These are phyloP conservation scores for Hemibagrus wyckioides DNA, from an alignment of 2,113 vertebrate species.

Conservation along the genomic window DNA sequence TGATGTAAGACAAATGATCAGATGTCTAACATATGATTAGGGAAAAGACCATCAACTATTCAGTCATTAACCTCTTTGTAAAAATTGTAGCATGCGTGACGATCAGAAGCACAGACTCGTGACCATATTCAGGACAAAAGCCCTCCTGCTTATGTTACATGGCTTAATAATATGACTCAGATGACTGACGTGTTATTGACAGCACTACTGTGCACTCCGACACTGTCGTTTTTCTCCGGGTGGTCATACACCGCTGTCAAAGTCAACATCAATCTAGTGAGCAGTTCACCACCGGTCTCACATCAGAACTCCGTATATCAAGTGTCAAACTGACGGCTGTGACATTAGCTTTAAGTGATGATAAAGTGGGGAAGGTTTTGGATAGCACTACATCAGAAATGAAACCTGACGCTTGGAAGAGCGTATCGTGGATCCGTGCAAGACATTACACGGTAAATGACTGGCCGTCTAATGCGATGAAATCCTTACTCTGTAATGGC, in stretches of 20 bases:
- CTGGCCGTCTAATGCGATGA: neutral
- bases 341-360: neutral
- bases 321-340: neutral
- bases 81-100: neutral
- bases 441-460: neutral
- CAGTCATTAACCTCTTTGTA: neutral
- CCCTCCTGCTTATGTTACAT: neutral
- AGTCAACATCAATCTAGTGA: conserved; percentile 13
- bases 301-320: neutral
- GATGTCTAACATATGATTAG: neutral
- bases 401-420: neutral
- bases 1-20: neutral
- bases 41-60: neutral
- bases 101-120: too few species aligned
- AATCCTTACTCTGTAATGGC: neutral
- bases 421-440: neutral
- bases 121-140: neutral
- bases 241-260: neutral
- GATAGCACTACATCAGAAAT: neutral
- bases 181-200: neutral
- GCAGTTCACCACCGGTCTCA: neutral
- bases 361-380: conserved; percentile 1
- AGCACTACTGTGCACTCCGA: neutral
- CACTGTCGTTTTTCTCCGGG: neutral
- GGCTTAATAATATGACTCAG: neutral